Conservation (phyloP, 2,797 vertebrate genomes). For the Cheirogaleus major region DNA sequence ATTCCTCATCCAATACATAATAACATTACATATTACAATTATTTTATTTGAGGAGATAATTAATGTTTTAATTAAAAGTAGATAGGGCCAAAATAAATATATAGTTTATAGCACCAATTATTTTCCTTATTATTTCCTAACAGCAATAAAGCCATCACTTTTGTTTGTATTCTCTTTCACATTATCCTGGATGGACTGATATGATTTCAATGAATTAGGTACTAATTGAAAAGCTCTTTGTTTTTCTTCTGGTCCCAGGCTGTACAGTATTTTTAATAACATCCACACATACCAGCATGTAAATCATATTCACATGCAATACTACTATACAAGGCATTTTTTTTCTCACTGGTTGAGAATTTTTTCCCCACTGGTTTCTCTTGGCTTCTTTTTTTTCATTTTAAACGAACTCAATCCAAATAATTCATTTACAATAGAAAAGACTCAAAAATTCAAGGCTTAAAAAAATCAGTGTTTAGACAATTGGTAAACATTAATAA, state of each 20-base stretch:
- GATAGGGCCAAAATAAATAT: slow-evolving; percentile 19
- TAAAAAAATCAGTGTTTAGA: slow-evolving; percentile 36
- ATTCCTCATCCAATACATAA: neutral
- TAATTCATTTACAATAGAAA: slow-evolving; percentile 27
- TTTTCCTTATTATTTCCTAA: slow-evolving; percentile 43
- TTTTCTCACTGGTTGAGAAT: neutral
- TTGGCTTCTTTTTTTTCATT: slow-evolving; percentile 40
- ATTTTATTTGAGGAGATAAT: slow-evolving; percentile 60
- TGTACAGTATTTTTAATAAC: slow-evolving; percentile 22
- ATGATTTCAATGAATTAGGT: slow-evolving; percentile 7
- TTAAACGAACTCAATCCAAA: slow-evolving; percentile 1
- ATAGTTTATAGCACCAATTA: slow-evolving; percentile 43
- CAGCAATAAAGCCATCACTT: neutral
- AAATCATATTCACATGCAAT: neutral
- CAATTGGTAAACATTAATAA: slow-evolving; percentile 38
- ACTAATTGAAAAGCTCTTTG: neutral
- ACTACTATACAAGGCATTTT: neutral
- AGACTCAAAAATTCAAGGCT: neutral
- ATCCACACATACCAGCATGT: neutral
- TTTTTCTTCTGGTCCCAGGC: neutral
- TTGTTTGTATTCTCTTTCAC: neutral
- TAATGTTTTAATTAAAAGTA: slow-evolving; percentile 63
- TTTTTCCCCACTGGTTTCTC: slow-evolving; percentile 22
- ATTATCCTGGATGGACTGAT: neutral
- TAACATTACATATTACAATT: slow-evolving; percentile 27